Evolutionary conservation across 2,113 vertebrate genomes (phyloP).

Genomic region (Saccopteryx leptura): DNA sequence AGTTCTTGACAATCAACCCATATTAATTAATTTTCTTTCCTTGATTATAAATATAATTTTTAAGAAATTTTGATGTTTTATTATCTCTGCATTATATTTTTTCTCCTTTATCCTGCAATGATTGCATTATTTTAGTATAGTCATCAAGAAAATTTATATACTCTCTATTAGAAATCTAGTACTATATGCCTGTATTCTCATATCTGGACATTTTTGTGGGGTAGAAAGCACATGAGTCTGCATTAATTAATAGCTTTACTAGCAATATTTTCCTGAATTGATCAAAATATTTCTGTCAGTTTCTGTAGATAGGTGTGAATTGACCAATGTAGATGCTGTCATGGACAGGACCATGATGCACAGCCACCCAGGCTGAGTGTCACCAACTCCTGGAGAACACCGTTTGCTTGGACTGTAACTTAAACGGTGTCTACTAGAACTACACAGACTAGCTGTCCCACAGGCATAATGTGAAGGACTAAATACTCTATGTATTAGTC

Average conservation of each 20-base stretch:
- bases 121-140: not conserved
- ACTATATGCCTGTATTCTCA: not conserved
- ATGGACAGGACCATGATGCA: not conserved
- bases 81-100: not conserved
- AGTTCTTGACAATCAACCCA: not conserved
- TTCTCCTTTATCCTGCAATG: not conserved
- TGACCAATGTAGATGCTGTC: not conserved
- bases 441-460: not conserved
- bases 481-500: not conserved
- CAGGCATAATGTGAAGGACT: not conserved
- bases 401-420: not conserved
- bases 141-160: not conserved
- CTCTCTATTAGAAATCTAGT: not conserved
- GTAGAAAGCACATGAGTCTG: not conserved
- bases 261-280: not conserved
- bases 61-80: not conserved
- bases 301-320: not conserved
- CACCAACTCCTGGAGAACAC: not conserved
- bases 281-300: not conserved
- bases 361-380: too few relatives aligned
- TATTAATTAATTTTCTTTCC: not conserved
- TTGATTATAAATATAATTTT: not conserved
- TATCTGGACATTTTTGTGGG: not conserved
- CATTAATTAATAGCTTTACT: not conserved
- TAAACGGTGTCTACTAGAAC: not conserved